Evolutionary conservation across 2,888 invertebrate genomes (phyloP).

Genomic region (Pinctada fucata): DNA sequence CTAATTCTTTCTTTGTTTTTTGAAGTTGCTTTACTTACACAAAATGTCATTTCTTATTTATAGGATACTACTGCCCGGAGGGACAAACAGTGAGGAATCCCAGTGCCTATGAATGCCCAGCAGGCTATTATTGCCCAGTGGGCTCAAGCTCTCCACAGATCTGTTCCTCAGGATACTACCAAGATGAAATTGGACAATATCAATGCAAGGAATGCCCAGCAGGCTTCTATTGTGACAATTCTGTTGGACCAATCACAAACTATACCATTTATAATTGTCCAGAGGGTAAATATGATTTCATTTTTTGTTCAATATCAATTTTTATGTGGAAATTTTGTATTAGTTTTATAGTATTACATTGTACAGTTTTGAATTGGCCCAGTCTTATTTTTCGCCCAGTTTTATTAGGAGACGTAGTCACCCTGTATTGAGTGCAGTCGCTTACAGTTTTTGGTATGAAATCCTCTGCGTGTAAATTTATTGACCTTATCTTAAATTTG

Average conservation of each 20-base stretch:
- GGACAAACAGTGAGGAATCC: constrained; percentile 66
- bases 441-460: no score
- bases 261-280: constrained; percentile 70
- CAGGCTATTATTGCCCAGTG: constrained; percentile 67
- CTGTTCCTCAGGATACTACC: constrained; percentile 71
- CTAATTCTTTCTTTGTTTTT: not conserved
- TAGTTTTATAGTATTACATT: no score
- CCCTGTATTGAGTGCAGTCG: no score
- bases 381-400: no score
- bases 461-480: no score
- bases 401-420: no score
- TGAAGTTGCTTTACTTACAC: no score
- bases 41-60: constrained; percentile 14
- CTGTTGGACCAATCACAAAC: constrained; percentile 66
- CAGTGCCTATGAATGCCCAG: constrained; percentile 65
- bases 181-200: constrained; percentile 64
- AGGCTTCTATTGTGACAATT: constrained; percentile 74
- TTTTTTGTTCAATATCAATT: no score
- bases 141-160: constrained; percentile 61
- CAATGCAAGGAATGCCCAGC: constrained; percentile 71
- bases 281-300: constrained; percentile 52
- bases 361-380: no score
- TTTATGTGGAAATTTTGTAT: no score
- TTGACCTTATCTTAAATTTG: no score
- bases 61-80: constrained; percentile 72